A percentile compares a stretch with the other conserved stretches of the same genome.
Evolutionary conservation across 2,797 vertebrate genomes (phyloP).

Genomic region (Okamejei kenojei): DNA sequence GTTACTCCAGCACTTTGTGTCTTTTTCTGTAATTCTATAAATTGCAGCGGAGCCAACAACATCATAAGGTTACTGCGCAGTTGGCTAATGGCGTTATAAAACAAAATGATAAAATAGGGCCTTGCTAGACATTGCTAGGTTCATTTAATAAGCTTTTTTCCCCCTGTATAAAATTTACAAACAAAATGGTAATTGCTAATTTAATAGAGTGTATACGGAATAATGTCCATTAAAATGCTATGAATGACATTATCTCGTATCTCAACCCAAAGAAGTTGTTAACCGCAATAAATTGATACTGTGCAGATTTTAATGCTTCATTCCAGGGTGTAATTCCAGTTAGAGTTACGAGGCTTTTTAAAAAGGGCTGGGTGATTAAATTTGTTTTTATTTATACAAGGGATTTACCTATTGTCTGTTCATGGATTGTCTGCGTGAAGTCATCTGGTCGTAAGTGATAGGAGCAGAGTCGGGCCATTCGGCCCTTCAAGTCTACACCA

Average conservation of each 20-base stretch:
- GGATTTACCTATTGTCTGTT: too few relatives aligned
- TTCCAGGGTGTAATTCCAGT: slow-evolving; percentile 4
- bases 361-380: not conserved
- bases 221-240: not conserved
- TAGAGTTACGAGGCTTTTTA: not conserved
- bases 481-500: too few relatives aligned
- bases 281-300: slow-evolving; percentile 22
- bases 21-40: too few relatives aligned
- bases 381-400: too few relatives aligned
- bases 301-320: not conserved
- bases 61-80: not conserved
- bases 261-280: not conserved
- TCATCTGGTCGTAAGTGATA: too few relatives aligned
- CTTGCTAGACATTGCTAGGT: not conserved
- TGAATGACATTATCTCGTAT: slow-evolving; percentile 26
- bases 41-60: not conserved
- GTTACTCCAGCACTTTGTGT: too few relatives aligned
- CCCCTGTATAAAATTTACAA: not conserved
- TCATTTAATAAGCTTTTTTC: not conserved
- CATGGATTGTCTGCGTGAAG: too few relatives aligned
- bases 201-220: slow-evolving; percentile 26
- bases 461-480: too few relatives aligned
- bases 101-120: not conserved
- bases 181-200: slow-evolving; percentile 14
- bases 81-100: not conserved